These are phyloP conservation scores for Mus musculus DNA, from an alignment of 2,113 vertebrate genomes.

Conservation along the genomic window GRCm39 chr9:117275501-117276000, in stretches of 20 bases:
- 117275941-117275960: background rate
- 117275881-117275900: background rate
- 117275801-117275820: too few relatives aligned
- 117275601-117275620: too few relatives aligned
- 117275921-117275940: background rate
- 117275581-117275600: background rate
- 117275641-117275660: background rate
- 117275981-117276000: background rate
- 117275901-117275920: background rate
- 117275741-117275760: too few relatives aligned
- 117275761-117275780: too few relatives aligned
- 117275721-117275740: too few relatives aligned
- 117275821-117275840: background rate
- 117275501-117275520: background rate
- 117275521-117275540: too few relatives aligned
- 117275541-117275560: too few relatives aligned
- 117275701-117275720: background rate
- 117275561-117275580: too few relatives aligned
- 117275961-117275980: background rate
- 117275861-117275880: background rate
- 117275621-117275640: too few relatives aligned
- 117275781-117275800: too few relatives aligned
- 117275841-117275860: background rate
- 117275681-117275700: too few relatives aligned
- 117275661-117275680: too few relatives aligned